These are phyloP conservation scores for Nesogale talazaci DNA, from an alignment of 2,113 vertebrate species.

Conservation along the genomic window DNA sequence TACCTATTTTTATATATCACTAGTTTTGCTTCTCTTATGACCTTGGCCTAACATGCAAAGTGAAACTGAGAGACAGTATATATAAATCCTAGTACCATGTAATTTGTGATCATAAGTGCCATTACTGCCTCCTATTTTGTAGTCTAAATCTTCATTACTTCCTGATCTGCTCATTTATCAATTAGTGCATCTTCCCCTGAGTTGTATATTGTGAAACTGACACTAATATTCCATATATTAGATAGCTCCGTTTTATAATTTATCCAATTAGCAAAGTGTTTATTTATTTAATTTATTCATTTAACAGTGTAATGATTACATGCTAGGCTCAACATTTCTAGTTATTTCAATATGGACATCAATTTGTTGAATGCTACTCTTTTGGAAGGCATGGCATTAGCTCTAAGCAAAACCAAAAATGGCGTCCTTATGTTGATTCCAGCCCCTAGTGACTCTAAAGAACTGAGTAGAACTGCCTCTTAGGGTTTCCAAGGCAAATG, in stretches of 20 bases:
- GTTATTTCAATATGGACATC: background rate
- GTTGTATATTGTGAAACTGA: background rate
- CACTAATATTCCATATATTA: background rate
- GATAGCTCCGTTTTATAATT: background rate
- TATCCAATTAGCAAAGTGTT: conserved; percentile 3
- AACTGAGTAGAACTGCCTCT: background rate
- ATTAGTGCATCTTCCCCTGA: background rate
- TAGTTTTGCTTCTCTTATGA: too few species aligned
- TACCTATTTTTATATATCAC: too few species aligned
- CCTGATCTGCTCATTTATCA: background rate
- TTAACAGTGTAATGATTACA: background rate
- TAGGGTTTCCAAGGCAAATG: background rate
- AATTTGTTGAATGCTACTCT: background rate
- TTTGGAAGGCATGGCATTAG: conserved; percentile 18
- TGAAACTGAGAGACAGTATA: background rate
- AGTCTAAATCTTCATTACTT: background rate
- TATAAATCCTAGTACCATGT: background rate
- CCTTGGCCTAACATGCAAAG: background rate
- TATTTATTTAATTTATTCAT: too few species aligned
- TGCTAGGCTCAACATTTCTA: background rate
- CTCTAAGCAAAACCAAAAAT: background rate
- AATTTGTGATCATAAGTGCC: background rate
- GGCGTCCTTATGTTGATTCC: background rate
- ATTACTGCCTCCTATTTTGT: background rate
- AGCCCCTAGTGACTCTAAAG: background rate